These are phyloP conservation scores for Solen grandis DNA, from an alignment of 1,140 invertebrate genomes.

Conservation along the genomic window DNA sequence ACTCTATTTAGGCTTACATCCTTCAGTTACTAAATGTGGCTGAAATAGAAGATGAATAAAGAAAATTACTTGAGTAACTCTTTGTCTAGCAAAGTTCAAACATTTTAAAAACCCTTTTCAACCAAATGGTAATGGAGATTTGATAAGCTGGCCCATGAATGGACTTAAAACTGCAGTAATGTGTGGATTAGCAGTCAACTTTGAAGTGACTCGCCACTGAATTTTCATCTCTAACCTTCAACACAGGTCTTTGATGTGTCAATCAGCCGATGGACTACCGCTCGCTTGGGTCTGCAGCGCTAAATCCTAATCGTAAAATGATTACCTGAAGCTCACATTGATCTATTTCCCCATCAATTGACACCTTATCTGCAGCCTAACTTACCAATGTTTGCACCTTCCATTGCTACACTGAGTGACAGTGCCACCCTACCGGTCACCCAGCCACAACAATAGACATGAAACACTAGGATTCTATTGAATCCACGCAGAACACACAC, in stretches of 20 bases:
- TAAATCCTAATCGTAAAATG: conserved; percentile 49
- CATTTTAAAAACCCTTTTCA: conserved; percentile 23
- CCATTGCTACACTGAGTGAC: not conserved
- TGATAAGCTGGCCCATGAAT: conserved; percentile 52
- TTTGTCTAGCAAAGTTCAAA: conserved; percentile 19
- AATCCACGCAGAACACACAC: no score
- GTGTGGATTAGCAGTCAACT: conserved; percentile 37
- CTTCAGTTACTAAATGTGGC: no score
- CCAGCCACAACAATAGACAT: not conserved
- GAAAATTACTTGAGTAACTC: no score
- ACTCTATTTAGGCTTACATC: no score
- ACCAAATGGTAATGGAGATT: conserved; percentile 29
- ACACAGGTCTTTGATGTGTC: conserved; percentile 40
- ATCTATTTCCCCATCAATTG: conserved; percentile 12
- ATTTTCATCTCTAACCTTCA: conserved; percentile 39
- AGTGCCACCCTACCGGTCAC: not conserved
- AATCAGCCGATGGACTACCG: conserved; percentile 11
- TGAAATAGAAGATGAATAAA: no score
- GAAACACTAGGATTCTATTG: no score
- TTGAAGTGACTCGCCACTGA: conserved; percentile 49
- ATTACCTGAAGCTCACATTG: conserved; percentile 13
- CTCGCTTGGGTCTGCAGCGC: conserved; percentile 36
- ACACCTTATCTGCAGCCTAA: conserved; percentile 27
- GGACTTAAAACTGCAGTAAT: conserved; percentile 46
- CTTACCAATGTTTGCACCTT: not conserved